phyloP scores from a whole-genome alignment of 2,797 vertebrate genomes.

The Sphaeramia orbicularis region DNA sequence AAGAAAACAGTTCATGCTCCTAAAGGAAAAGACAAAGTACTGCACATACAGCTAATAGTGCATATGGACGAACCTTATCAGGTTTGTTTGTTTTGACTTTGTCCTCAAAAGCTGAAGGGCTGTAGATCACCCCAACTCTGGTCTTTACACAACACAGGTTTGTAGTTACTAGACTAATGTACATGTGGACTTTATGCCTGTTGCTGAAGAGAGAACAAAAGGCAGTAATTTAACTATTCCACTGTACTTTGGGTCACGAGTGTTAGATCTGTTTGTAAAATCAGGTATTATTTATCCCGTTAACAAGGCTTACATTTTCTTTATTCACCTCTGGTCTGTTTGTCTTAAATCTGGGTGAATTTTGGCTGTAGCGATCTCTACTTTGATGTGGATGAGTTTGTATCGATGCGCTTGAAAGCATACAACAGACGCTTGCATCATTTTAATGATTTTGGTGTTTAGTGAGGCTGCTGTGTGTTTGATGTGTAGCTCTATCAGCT shows the following conservation, averaged over 20 bases:
- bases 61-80: background rate
- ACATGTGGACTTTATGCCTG: too few relatives aligned
- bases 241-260: background rate
- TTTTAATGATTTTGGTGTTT: background rate
- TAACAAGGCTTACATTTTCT: constrained; percentile 7
- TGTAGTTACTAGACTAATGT: background rate
- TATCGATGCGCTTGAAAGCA: constrained; percentile 21
- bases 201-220: background rate
- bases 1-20: too few relatives aligned
- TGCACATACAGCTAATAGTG: background rate
- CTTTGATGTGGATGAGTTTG: constrained; percentile 45
- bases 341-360: constrained; percentile 18
- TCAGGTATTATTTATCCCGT: background rate
- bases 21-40: too few relatives aligned
- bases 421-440: constrained; percentile 30
- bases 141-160: background rate
- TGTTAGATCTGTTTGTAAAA: background rate
- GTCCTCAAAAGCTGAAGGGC: background rate
- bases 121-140: background rate
- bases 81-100: background rate
- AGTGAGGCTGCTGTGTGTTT: constrained; percentile 14
- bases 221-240: background rate
- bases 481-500: constrained; percentile 4
- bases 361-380: constrained; percentile 19
- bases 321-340: constrained; percentile 34